A percentile compares a stretch with the other conserved stretches of the same genome.
phyloP scores from a whole-genome alignment of 2,888 invertebrate genomes.

The Eilema sororculum region DNA sequence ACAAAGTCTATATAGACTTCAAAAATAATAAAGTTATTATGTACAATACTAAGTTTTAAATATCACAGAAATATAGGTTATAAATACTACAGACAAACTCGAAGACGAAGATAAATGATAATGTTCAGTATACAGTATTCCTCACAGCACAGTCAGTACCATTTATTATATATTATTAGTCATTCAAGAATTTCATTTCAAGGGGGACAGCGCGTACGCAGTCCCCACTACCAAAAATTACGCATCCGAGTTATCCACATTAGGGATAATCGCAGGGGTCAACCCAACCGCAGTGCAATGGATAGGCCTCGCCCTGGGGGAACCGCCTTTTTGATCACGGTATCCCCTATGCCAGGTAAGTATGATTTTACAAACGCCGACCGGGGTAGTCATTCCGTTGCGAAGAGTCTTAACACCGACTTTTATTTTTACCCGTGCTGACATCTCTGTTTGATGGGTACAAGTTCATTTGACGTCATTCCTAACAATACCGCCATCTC shows the following conservation, averaged over 20 bases:
- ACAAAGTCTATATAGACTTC: no score
- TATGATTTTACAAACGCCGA: slow-evolving; percentile 41
- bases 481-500: neutral
- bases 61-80: no score
- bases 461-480: neutral
- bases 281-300: slow-evolving; percentile 69
- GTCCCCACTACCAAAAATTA: slow-evolving; percentile 69
- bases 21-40: no score
- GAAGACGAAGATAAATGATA: no score
- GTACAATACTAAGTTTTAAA: no score
- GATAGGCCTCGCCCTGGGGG: slow-evolving; percentile 65
- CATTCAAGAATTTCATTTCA: neutral
- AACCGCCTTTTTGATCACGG: slow-evolving; percentile 63
- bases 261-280: slow-evolving; percentile 69
- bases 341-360: slow-evolving; percentile 68
- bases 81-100: no score
- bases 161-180: no score
- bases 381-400: slow-evolving; percentile 24
- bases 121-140: no score
- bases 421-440: slow-evolving; percentile 25
- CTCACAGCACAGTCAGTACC: no score
- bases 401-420: slow-evolving; percentile 51
- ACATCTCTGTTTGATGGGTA: neutral
- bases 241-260: slow-evolving; percentile 68
- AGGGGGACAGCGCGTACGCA: slow-evolving; percentile 68